Evolutionary conservation across 2,888 invertebrate species (phyloP), one percentile per base, ranked within the genome.

Genomic region (Harpalus rubripes): DNA sequence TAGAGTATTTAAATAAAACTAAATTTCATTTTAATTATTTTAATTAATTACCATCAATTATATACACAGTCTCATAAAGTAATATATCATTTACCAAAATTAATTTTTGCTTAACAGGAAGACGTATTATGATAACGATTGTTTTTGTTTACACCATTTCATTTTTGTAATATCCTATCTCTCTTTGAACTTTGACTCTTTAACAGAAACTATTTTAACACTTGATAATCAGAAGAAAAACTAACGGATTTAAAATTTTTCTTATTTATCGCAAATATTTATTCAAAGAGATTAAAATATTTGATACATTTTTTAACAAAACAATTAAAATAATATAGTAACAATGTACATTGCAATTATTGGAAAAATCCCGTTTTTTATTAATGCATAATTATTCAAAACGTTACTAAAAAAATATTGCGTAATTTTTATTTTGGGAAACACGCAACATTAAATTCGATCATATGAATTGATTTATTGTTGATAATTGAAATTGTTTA

Each of bases 391-490:
- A 59, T 59, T 59, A 16, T 59, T 16, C 18, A 59, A n/a, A 59
- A 10, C n/a, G 32, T 68, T 39, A 68, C n/a, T 26, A 32, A 68
- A 41, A 68, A 39, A 39, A 15, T 68, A 68, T 68, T 68, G 41
- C 68, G 41, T 41, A 68, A 68, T 68, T 39, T 68, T 41, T 68
- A 68, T 68, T 39, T 68, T 39, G 12, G 32, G 68, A 68, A 68
- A 39, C 68, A 68, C 41, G 68, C 15, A 68, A 68, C 22, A 68
- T 12, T 68, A 68, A 68, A 68, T 68, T 68, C 15, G 41, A 26
- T 68, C 41, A 39, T 8, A 15, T 12, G 10, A n/a, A 26, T 32
- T 12, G 41, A 41, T 68, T 41, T 68, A 41, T 32, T 68, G 39
- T 39, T 68, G 7, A 32, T n/a, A 63, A 12, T 63, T 63, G 63